Percentiles rank a stretch among this genome's conserved stretches.
These are phyloP conservation scores for Enteromius treurensis DNA, from an alignment of 2,797 vertebrate species.

Conservation along the genomic window DNA sequence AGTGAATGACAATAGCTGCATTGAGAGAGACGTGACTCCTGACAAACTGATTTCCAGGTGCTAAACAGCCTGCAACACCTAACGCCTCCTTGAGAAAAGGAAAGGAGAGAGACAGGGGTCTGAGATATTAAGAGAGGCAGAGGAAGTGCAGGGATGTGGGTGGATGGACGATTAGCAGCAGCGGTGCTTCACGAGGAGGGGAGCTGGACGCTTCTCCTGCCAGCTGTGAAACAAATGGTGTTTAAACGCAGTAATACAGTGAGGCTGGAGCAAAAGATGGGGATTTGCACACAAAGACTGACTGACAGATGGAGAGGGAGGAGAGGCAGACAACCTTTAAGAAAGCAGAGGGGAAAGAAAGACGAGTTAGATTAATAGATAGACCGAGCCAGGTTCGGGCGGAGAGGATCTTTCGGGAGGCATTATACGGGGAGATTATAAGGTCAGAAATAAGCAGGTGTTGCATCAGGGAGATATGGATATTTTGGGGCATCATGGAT, in stretches of 20 bases:
- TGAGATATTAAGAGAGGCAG: slow-evolving; percentile 38
- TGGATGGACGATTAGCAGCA: slow-evolving; percentile 68
- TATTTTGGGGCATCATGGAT: background rate
- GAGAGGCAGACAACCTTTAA: slow-evolving; percentile 82
- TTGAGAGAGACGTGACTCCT: slow-evolving; percentile 66
- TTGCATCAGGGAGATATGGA: background rate
- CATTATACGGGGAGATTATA: slow-evolving; percentile 72
- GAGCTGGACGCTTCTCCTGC: slow-evolving; percentile 68
- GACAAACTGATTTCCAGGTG: slow-evolving; percentile 81
- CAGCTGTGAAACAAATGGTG: slow-evolving; percentile 80
- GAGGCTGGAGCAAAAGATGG: slow-evolving; percentile 72
- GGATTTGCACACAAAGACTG: slow-evolving; percentile 85
- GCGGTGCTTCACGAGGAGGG: slow-evolving; percentile 65
- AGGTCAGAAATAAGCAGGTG: slow-evolving; percentile 55
- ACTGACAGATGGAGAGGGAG: slow-evolving; percentile 82
- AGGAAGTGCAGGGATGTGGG: slow-evolving; percentile 42
- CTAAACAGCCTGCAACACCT: slow-evolving; percentile 75
- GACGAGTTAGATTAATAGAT: slow-evolving; percentile 82
- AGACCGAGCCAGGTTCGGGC: slow-evolving; percentile 72
- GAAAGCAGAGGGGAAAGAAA: slow-evolving; percentile 68
- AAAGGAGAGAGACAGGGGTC: slow-evolving; percentile 11
- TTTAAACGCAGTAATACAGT: slow-evolving; percentile 82
- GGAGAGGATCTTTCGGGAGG: slow-evolving; percentile 76
- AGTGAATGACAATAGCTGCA: slow-evolving; percentile 68
- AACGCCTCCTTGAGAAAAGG: slow-evolving; percentile 68